These are phyloP conservation scores for Leptobrachium leishanense DNA, from an alignment of 2,113 vertebrate species.

Conservation along the genomic window DNA sequence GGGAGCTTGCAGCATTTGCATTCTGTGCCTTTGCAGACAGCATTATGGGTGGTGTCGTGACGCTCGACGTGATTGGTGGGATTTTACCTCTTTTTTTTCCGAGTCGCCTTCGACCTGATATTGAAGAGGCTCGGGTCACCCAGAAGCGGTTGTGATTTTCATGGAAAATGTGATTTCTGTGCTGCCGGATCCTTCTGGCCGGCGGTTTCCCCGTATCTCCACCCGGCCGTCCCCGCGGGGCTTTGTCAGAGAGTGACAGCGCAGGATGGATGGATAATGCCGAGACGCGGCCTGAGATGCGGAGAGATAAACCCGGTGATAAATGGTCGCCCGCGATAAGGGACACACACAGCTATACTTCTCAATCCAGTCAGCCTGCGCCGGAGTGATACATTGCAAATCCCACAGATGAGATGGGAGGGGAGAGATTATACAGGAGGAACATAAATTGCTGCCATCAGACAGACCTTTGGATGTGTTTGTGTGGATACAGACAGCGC, in stretches of 20 bases:
- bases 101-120: too few species aligned
- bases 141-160: too few species aligned
- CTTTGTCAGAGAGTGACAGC: slow-evolving; percentile 33
- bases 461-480: slow-evolving; percentile 9
- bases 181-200: neutral
- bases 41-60: too few species aligned
- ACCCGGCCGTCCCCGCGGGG: neutral
- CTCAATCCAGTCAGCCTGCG: slow-evolving; percentile 41
- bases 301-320: slow-evolving; percentile 37
- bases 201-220: neutral
- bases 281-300: slow-evolving; percentile 24
- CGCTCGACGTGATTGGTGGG: too few species aligned
- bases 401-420: slow-evolving; percentile 46
- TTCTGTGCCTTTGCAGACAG: too few species aligned
- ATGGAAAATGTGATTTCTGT: too few species aligned
- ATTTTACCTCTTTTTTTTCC: too few species aligned
- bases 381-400: slow-evolving; percentile 46
- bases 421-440: slow-evolving; percentile 41
- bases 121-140: too few species aligned
- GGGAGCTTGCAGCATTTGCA: too few species aligned
- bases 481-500: neutral
- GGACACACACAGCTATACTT: slow-evolving; percentile 48
- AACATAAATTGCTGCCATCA: slow-evolving; percentile 25
- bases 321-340: slow-evolving; percentile 41
- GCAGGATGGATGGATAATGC: slow-evolving; percentile 31